Percentiles rank a stretch among this genome's conserved stretches.
Conservation (phyloP, 1,140 invertebrate genomes). For the Ptiloglossa arizonensis region DNA sequence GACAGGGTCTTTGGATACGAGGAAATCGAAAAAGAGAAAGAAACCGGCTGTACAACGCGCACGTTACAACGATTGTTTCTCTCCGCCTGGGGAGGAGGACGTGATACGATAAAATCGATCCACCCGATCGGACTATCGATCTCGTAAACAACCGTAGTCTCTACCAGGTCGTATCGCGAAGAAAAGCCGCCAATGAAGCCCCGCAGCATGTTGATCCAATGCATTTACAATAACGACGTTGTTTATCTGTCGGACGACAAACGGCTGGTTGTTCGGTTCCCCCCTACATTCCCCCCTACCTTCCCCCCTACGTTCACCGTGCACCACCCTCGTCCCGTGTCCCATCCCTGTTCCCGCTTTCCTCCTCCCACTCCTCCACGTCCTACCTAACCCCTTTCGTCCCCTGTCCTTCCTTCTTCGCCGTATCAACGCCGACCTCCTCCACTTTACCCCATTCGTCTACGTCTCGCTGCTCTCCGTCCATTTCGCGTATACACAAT, state of each 20-base stretch:
- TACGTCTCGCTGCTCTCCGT: constrained; percentile 61
- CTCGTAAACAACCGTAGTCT: constrained; percentile 57
- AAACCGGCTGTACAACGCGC: constrained; percentile 47
- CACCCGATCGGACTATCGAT: constrained; percentile 65
- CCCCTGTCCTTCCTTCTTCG: constrained; percentile 41
- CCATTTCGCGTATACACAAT: constrained; percentile 55
- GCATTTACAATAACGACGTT: constrained; percentile 73
- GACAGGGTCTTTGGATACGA: constrained; percentile 40
- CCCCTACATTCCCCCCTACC: constrained; percentile 19
- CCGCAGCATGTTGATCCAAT: constrained; percentile 70
- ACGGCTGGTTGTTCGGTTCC: constrained; percentile 63
- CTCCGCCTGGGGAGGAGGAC: constrained; percentile 42
- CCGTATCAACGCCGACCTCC: constrained; percentile 62
- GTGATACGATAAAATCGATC: constrained; percentile 66
- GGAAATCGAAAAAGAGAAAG: constrained; percentile 43
- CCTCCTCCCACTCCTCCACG: not conserved
- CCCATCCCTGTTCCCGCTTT: constrained; percentile 4
- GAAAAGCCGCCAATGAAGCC: constrained; percentile 71
- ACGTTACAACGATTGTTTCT: constrained; percentile 66
- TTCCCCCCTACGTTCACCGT: too few species aligned
- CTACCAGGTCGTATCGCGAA: constrained; percentile 57
- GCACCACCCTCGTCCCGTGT: constrained; percentile 17
- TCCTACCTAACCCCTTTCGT: not conserved
- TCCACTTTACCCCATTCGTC: constrained; percentile 64
- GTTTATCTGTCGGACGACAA: constrained; percentile 71